These are phyloP conservation scores for Spilarctia lutea DNA, from an alignment of 2,888 invertebrate genomes.

Conservation along the genomic window DNA sequence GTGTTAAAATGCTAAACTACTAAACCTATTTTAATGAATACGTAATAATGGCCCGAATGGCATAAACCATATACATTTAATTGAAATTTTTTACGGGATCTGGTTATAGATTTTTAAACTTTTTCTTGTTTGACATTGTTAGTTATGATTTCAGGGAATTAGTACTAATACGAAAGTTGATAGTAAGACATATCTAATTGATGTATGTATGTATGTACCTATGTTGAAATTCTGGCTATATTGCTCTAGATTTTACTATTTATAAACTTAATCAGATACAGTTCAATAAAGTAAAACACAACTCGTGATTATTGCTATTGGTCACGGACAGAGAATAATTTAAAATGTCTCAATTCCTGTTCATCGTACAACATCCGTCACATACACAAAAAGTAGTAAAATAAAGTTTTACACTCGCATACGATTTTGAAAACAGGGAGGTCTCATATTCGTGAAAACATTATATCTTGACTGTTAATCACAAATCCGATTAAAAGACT, in stretches of 20 bases:
- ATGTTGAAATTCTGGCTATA: no score
- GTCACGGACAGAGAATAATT: background rate
- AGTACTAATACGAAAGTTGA: background rate
- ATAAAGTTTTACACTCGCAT: background rate
- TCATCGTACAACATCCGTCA: slow-evolving; percentile 25
- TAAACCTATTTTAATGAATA: no score
- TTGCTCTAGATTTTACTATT: background rate
- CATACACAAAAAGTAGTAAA: slow-evolving; percentile 21
- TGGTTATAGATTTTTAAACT: no score
- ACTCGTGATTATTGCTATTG: background rate
- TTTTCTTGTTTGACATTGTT: background rate
- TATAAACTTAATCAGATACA: background rate
- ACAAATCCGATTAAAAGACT: background rate
- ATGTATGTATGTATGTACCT: background rate
- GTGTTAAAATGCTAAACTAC: no score
- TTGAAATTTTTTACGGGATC: no score
- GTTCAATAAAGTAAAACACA: background rate
- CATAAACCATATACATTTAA: no score
- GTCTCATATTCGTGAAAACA: background rate
- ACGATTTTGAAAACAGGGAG: background rate
- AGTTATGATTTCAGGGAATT: background rate
- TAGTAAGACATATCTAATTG: background rate
- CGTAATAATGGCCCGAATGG: no score
- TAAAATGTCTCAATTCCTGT: background rate
- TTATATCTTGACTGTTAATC: background rate